phyloP scores from a whole-genome alignment of 2,797 vertebrate genomes.

The Sphenopsis melanotis region DNA sequence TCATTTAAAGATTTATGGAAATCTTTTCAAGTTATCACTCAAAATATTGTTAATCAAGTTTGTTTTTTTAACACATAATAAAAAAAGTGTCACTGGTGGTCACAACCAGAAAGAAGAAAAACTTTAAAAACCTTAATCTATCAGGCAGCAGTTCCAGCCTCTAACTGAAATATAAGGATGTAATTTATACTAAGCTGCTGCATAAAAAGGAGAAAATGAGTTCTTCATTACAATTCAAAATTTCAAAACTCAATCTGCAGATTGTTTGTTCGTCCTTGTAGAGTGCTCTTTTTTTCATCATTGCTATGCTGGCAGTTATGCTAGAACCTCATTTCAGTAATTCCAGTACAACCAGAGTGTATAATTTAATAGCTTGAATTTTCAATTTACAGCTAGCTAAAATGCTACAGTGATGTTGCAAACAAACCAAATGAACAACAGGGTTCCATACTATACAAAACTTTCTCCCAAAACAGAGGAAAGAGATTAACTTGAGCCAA shows the following conservation, averaged over 20 bases:
- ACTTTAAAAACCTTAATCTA: not conserved
- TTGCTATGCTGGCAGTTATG: not conserved
- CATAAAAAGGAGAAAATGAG: not conserved
- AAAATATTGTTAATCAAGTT: not conserved
- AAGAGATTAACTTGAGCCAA: not conserved
- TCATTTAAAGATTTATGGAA: not conserved
- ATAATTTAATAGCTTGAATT: not conserved
- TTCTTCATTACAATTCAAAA: not conserved
- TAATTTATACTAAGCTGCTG: not conserved
- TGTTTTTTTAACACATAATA: not conserved
- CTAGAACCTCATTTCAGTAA: not conserved
- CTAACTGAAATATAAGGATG: not conserved
- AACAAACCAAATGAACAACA: constrained; percentile 4
- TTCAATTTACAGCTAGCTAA: not conserved
- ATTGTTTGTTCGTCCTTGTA: not conserved
- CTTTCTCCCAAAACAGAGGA: not conserved
- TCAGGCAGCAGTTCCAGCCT: not conserved
- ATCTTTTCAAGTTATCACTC: not conserved
- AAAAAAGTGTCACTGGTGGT: not conserved
- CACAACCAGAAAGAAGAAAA: not conserved
- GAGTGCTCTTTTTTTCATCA: not conserved
- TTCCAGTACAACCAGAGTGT: constrained; percentile 1
- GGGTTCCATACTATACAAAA: not conserved
- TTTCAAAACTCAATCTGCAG: not conserved
- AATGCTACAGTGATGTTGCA: not conserved